phyloP scores from a whole-genome alignment of 2,113 vertebrate species.

The Burhinus oedicnemus region DNA sequence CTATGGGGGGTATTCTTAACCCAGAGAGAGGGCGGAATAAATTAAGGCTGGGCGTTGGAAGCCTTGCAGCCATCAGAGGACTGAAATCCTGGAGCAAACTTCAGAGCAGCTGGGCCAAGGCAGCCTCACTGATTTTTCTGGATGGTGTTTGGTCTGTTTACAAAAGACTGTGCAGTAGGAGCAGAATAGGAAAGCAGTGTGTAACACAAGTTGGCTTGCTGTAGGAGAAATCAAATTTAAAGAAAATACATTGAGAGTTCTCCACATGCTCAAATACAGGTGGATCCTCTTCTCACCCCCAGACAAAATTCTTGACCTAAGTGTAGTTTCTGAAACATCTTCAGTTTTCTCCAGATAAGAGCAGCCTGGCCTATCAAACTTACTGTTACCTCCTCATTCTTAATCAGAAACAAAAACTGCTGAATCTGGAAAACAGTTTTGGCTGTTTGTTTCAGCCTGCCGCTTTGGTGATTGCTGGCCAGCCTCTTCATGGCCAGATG shows the following conservation, averaged over 20 bases:
- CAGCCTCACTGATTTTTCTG: background rate
- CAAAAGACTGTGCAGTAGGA: background rate
- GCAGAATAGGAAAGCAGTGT: background rate
- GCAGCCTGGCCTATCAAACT: background rate
- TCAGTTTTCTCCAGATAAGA: background rate
- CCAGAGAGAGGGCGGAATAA: background rate
- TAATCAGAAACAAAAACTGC: background rate
- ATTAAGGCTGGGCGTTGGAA: background rate
- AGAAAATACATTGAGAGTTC: background rate
- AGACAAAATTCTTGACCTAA: background rate
- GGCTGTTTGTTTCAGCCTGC: rapidly evolving
- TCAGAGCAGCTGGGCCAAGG: background rate
- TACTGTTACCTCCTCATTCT: background rate
- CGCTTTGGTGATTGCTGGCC: background rate
- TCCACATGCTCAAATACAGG: background rate
- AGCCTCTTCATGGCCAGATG: background rate
- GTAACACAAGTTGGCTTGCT: background rate
- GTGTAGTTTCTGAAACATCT: background rate
- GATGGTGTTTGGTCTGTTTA: background rate
- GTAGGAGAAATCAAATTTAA: background rate
- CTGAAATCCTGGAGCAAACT: background rate
- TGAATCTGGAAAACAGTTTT: background rate
- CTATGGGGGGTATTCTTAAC: background rate
- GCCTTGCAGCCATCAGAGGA: background rate
- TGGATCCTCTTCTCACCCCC: background rate